Evolutionary conservation across 1,140 invertebrate species (phyloP).

Genomic region (Temnothorax curvispinosus): DNA sequence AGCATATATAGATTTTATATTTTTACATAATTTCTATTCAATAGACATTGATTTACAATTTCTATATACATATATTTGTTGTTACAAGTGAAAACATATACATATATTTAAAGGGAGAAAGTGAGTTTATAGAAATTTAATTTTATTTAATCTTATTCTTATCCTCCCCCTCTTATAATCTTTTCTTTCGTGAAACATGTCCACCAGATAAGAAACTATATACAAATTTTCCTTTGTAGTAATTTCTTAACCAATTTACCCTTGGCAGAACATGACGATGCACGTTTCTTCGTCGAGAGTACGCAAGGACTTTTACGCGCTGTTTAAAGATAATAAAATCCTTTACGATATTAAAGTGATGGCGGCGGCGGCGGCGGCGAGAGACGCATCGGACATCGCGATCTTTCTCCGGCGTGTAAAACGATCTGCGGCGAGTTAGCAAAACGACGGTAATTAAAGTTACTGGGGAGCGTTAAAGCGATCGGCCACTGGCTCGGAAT

Average conservation of each 20-base stretch:
- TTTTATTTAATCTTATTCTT: background rate
- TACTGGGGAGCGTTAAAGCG: background rate
- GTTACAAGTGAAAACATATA: background rate
- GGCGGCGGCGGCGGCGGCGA: background rate
- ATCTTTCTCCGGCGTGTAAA: background rate
- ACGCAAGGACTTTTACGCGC: conserved; percentile 7
- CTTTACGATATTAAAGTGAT: conserved; percentile 31
- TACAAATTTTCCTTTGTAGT: background rate
- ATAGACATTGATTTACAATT: background rate
- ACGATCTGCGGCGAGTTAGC: conserved; percentile 16
- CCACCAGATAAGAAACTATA: background rate
- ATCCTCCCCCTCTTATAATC: background rate
- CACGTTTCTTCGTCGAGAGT: background rate
- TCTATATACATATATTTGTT: background rate
- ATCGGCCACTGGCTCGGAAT: conserved; percentile 21
- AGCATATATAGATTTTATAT: background rate
- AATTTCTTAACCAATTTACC: conserved; percentile 6
- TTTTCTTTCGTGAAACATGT: background rate
- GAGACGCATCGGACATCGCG: background rate
- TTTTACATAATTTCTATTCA: background rate
- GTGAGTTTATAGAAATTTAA: background rate
- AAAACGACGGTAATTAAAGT: conserved; percentile 35
- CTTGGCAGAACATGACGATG: background rate
- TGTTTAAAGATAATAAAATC: conserved; percentile 37
- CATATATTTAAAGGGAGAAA: background rate